Percentiles rank a stretch among this genome's conserved stretches.
phyloP scores from a whole-genome alignment of 2,888 invertebrate genomes.

The Arge pagana region DNA sequence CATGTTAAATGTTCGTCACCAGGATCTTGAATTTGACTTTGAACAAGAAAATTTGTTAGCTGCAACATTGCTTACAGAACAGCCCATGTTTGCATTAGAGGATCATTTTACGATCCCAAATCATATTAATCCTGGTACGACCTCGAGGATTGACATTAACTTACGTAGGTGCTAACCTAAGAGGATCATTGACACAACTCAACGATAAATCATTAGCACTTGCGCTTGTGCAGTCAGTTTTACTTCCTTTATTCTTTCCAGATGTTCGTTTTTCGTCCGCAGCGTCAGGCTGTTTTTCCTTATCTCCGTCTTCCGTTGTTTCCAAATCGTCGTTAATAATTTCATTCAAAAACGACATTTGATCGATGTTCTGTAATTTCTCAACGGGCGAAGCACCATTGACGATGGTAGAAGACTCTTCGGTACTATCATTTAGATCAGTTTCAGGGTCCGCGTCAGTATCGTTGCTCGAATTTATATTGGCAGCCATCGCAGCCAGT shows the following conservation, averaged over 20 bases:
- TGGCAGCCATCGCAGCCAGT: conserved; percentile 54
- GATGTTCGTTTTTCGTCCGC: neutral
- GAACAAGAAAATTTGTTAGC: too few relatives aligned
- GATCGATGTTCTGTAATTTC: conserved; percentile 41
- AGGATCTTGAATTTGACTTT: too few relatives aligned
- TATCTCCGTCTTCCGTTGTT: neutral
- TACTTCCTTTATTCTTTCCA: conserved; percentile 15
- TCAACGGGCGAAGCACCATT: conserved; percentile 23
- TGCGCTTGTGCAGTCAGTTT: conserved; percentile 13
- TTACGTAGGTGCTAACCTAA: conserved; percentile 54
- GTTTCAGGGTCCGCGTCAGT: conserved; percentile 33
- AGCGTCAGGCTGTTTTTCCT: neutral
- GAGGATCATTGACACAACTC: conserved; percentile 47
- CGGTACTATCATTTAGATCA: conserved; percentile 30
- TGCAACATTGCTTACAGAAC: too few relatives aligned
- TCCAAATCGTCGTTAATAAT: conserved; percentile 24
- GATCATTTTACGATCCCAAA: too few relatives aligned
- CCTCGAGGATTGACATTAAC: conserved; percentile 35
- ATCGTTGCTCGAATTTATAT: conserved; percentile 43
- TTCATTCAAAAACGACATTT: conserved; percentile 45
- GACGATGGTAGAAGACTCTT: conserved; percentile 27
- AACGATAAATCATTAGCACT: conserved; percentile 42
- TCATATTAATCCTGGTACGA: too few relatives aligned
- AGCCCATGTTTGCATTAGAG: too few relatives aligned
- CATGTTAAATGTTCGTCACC: too few relatives aligned